phyloP scores from a whole-genome alignment of 1,140 invertebrate genomes.

The Achatina immaculata region DNA sequence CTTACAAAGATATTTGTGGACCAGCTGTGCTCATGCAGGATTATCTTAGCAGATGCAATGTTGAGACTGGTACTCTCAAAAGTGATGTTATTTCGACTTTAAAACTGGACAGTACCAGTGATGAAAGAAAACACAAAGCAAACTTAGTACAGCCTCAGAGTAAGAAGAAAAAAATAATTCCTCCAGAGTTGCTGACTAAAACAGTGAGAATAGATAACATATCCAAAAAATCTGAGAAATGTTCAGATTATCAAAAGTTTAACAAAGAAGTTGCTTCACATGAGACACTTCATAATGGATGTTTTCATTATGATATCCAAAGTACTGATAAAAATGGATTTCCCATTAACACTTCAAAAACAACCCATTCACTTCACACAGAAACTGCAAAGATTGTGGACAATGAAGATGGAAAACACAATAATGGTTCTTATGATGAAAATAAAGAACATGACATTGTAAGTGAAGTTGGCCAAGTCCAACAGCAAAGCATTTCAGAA shows the following conservation, averaged over 20 bases:
- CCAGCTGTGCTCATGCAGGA: neutral
- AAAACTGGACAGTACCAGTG: neutral
- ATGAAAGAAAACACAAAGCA: neutral
- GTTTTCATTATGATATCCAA: constrained; percentile 12
- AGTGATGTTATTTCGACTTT: neutral
- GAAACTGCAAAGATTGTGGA: neutral
- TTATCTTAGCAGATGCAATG: neutral
- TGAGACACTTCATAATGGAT: neutral
- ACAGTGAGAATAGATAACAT: neutral
- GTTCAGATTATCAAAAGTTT: neutral
- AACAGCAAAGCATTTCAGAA: neutral
- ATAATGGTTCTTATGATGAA: neutral
- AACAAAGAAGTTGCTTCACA: neutral
- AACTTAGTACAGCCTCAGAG: neutral
- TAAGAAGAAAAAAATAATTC: constrained; percentile 41
- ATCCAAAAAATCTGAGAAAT: neutral
- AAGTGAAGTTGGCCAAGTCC: neutral
- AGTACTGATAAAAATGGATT: neutral
- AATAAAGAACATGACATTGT: neutral
- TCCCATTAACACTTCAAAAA: neutral
- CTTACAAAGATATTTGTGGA: neutral
- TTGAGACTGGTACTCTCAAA: neutral
- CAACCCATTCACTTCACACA: neutral
- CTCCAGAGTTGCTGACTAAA: constrained; percentile 10
- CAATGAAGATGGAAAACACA: neutral